phyloP scores from a whole-genome alignment of 2,888 invertebrate genomes.

The Caenorhabditis sp. region DNA sequence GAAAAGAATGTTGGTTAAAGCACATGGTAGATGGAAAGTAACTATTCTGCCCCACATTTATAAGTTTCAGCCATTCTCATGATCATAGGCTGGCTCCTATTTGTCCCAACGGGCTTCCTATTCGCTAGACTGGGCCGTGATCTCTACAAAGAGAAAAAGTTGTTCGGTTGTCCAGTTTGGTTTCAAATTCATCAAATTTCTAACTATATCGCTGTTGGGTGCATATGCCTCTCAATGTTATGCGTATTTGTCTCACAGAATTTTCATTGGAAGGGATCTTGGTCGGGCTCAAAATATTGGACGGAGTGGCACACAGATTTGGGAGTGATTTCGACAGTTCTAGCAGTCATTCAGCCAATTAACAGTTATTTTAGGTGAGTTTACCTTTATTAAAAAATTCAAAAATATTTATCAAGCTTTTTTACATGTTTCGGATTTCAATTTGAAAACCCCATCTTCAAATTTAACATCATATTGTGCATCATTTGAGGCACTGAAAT shows the following conservation, averaged over 20 bases:
- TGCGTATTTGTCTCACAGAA: slow-evolving; percentile 31
- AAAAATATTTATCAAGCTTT: neutral
- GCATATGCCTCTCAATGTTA: slow-evolving; percentile 34
- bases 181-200: slow-evolving; percentile 43
- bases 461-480: too few species aligned
- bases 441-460: too few species aligned
- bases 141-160: slow-evolving; percentile 29
- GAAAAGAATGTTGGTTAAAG: slow-evolving; percentile 13
- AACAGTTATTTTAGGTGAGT: slow-evolving; percentile 24
- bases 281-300: slow-evolving; percentile 22
- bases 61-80: slow-evolving; percentile 29
- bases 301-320: slow-evolving; percentile 39
- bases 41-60: too few species aligned
- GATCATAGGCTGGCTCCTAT: slow-evolving; percentile 46
- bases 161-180: slow-evolving; percentile 36
- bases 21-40: slow-evolving; percentile 11
- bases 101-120: slow-evolving; percentile 44
- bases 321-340: slow-evolving; percentile 27
- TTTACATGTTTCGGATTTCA: too few species aligned
- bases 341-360: slow-evolving; percentile 10
- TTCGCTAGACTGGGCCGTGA: slow-evolving; percentile 40
- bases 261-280: slow-evolving; percentile 42
- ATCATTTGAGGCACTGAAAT: too few species aligned
- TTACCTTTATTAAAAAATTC: slow-evolving; percentile 5
- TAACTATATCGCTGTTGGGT: slow-evolving; percentile 33